Percentiles rank a stretch among this genome's conserved stretches.
These are phyloP conservation scores for Rousettus leschenaultii DNA, from an alignment of 2,113 vertebrate genomes.

Conservation along the genomic window DNA sequence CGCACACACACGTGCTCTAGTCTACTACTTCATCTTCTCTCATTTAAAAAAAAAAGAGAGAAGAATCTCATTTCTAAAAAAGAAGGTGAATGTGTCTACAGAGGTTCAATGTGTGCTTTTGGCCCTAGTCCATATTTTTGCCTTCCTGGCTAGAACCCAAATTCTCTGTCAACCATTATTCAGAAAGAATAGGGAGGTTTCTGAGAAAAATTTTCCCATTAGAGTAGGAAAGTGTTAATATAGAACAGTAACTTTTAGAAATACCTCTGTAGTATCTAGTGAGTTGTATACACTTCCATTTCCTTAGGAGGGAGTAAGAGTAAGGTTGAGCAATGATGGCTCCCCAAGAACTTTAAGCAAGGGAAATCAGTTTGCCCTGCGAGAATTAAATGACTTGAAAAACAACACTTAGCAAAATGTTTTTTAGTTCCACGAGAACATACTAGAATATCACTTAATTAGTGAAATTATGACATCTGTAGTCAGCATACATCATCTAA, in stretches of 20 bases:
- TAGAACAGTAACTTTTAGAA: conserved; percentile 38
- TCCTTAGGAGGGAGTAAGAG: background rate
- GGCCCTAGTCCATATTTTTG: background rate
- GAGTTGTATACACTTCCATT: background rate
- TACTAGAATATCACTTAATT: conserved; percentile 57
- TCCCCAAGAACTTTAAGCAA: conserved; percentile 39
- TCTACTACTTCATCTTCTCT: background rate
- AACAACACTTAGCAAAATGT: conserved; percentile 57
- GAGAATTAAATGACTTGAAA: conserved; percentile 63
- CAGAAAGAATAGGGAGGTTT: background rate
- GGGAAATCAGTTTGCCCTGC: conserved; percentile 24
- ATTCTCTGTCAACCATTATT: background rate
- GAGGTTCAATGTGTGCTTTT: background rate
- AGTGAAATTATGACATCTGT: conserved; percentile 39
- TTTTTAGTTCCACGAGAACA: conserved; percentile 35
- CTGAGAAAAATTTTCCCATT: background rate
- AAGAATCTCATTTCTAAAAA: background rate
- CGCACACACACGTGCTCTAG: too few relatives aligned
- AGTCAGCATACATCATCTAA: background rate
- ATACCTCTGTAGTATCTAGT: background rate
- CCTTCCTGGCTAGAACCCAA: background rate
- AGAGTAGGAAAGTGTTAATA: conserved; percentile 33
- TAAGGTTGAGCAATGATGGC: background rate
- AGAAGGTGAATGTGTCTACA: background rate
- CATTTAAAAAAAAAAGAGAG: background rate